These are phyloP conservation scores for Delichon dasypus DNA, from an alignment of 2,797 vertebrate species.

Conservation along the genomic window DNA sequence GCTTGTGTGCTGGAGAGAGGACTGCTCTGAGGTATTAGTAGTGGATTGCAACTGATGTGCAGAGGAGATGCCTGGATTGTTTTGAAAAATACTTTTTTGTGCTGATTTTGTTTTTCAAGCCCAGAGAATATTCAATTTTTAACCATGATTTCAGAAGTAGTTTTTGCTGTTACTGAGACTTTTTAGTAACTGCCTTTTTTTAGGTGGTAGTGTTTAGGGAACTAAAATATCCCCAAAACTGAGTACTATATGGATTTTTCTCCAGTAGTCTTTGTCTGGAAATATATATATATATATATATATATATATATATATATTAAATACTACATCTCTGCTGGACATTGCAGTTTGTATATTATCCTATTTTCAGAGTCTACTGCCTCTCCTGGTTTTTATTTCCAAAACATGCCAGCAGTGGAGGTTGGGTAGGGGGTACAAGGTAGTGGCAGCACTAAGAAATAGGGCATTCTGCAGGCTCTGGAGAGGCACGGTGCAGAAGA, in stretches of 20 bases:
- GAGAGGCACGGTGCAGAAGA: neutral
- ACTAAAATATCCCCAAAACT: neutral
- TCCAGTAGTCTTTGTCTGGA: neutral
- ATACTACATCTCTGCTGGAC: neutral
- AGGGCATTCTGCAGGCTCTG: neutral
- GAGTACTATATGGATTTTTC: neutral
- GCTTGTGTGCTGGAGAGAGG: neutral
- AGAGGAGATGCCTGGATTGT: neutral
- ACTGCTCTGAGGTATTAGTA: conserved; percentile 30
- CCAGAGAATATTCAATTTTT: neutral
- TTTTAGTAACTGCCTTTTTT: neutral
- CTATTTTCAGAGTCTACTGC: neutral
- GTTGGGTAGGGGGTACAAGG: neutral
- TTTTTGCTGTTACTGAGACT: neutral
- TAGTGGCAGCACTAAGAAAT: neutral
- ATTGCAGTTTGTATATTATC: neutral
- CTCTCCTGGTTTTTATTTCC: neutral
- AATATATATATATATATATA: no score
- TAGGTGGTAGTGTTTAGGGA: neutral
- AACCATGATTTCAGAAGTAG: neutral
- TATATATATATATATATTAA: no score
- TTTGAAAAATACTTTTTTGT: neutral
- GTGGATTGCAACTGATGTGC: neutral
- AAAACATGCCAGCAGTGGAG: neutral
- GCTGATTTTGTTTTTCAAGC: neutral